Evolutionary conservation across 2,888 invertebrate species (phyloP).

Genomic region (Thysanoteuthis rhombus): DNA sequence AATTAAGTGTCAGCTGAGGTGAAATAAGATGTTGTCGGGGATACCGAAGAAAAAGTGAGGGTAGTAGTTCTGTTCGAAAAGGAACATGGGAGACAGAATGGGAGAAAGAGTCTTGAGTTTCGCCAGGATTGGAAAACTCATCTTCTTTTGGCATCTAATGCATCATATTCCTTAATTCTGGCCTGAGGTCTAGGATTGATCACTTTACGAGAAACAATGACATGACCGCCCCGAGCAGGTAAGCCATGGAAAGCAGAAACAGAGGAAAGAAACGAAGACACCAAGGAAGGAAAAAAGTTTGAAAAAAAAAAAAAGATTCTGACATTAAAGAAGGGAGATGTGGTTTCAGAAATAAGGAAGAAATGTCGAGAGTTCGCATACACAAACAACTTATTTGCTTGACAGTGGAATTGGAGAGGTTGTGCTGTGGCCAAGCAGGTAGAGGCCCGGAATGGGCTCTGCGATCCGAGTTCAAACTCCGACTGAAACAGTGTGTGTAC

Average conservation of each 20-base stretch:
- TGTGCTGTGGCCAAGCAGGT: too few species aligned
- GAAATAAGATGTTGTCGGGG: not conserved
- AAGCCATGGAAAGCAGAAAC: not conserved
- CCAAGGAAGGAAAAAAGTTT: too few species aligned
- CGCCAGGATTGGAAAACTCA: not conserved
- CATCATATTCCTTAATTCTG: conserved; percentile 12
- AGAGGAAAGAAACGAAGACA: too few species aligned
- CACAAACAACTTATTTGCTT: too few species aligned
- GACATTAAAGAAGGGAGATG: not conserved
- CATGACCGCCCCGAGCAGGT: not conserved
- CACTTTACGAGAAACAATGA: not conserved
- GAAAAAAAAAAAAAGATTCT: not conserved
- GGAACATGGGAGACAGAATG: not conserved
- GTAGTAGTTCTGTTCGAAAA: not conserved
- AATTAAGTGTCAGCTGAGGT: not conserved
- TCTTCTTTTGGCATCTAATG: not conserved
- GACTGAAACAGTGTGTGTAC: too few species aligned
- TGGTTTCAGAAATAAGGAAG: not conserved
- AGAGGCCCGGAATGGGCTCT: too few species aligned
- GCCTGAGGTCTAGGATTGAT: not conserved
- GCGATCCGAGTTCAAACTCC: too few species aligned
- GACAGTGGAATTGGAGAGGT: too few species aligned
- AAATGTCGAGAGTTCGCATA: not conserved
- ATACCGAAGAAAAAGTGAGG: not conserved
- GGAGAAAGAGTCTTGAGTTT: not conserved